Percentiles rank a stretch among this genome's conserved stretches.
These are phyloP conservation scores for Spea hammondii DNA, from an alignment of 2,797 vertebrate species.

Conservation along the genomic window DNA sequence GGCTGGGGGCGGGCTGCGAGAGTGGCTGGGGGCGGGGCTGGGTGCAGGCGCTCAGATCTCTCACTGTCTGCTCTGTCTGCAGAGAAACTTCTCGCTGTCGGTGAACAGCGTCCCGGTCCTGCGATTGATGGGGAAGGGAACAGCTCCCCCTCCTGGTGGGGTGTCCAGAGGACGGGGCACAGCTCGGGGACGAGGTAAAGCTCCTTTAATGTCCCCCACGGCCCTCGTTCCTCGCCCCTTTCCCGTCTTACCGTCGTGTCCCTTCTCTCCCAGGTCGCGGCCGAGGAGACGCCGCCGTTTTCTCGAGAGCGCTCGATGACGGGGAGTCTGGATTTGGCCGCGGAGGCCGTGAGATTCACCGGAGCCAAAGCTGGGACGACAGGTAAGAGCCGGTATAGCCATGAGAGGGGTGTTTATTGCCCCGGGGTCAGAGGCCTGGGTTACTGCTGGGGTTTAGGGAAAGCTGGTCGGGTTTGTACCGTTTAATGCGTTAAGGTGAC, in stretches of 20 bases:
- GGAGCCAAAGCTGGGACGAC: conserved; percentile 94
- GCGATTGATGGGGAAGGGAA: conserved; percentile 89
- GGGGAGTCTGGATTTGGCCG: conserved; percentile 80
- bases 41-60: neutral
- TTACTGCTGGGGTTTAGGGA: neutral
- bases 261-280: conserved; percentile 75
- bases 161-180: conserved; percentile 81
- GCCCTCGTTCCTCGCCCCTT: neutral
- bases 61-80: conserved; percentile 47
- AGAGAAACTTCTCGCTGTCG: conserved; percentile 95
- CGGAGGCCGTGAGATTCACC: conserved; percentile 81
- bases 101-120: conserved; percentile 93
- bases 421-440: neutral
- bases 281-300: conserved; percentile 84
- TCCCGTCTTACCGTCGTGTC: neutral
- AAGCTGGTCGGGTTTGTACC: too few relatives aligned
- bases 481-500: neutral
- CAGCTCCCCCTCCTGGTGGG: conserved; percentile 71
- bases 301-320: conserved; percentile 91
- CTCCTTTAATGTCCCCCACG: neutral
- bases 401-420: neutral
- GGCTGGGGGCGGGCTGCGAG: too few relatives aligned
- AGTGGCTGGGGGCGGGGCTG: too few relatives aligned
- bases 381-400: conserved; percentile 63
- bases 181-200: conserved; percentile 81